Conservation (phyloP, 2,888 invertebrate species). For the Achlya flavicornis region DNA sequence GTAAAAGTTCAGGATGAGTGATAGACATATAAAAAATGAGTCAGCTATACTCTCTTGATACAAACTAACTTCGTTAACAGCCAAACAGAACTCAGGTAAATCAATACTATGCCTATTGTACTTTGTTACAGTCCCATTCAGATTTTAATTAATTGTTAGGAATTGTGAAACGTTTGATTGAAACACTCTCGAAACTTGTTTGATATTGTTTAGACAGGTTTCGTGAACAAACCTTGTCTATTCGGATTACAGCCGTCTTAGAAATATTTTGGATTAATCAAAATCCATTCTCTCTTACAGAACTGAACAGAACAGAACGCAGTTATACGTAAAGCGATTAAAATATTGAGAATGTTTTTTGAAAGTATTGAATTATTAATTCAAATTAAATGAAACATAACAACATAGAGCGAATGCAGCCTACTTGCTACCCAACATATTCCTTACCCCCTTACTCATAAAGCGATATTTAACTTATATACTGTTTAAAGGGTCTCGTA, state of each 20-base stretch:
- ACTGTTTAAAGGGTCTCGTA: too few relatives aligned
- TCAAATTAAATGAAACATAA: too few relatives aligned
- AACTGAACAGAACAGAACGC: constrained; percentile 29
- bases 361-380: not conserved
- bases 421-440: too few relatives aligned
- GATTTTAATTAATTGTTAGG: constrained; percentile 74
- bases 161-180: constrained; percentile 63
- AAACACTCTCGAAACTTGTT: constrained; percentile 69
- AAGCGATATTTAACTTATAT: too few relatives aligned
- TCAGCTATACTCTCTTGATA: not conserved
- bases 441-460: too few relatives aligned
- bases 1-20: not conserved
- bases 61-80: not conserved
- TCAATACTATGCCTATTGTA: constrained; percentile 61
- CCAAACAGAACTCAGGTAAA: constrained; percentile 23
- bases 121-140: constrained; percentile 59
- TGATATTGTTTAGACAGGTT: constrained; percentile 73
- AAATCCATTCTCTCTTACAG: constrained; percentile 42
- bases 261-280: constrained; percentile 43
- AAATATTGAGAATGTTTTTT: not conserved
- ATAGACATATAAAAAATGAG: constrained; percentile 7
- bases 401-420: too few relatives aligned
- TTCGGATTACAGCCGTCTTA: constrained; percentile 48
- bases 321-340: constrained; percentile 14
- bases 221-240: constrained; percentile 45